These are phyloP conservation scores for Drosophila jambulina DNA, from an alignment of 1,140 invertebrate species.

Conservation along the genomic window DNA sequence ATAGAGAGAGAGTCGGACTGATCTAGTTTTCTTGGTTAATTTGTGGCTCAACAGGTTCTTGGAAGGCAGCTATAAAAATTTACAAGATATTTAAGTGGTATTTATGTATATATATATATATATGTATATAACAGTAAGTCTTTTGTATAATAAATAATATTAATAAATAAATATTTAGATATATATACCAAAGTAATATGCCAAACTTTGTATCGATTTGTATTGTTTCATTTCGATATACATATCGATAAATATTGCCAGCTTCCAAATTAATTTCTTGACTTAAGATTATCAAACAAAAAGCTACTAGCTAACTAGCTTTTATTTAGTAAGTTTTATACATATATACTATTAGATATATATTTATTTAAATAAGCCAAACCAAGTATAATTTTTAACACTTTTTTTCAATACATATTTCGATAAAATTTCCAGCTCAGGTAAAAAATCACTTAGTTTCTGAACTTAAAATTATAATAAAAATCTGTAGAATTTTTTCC, in stretches of 20 bases:
- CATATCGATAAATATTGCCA: too few relatives aligned
- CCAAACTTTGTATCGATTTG: not conserved
- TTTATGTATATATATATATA: not conserved
- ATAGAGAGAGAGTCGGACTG: slow-evolving; percentile 8
- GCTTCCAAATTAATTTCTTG: too few relatives aligned
- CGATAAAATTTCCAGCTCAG: not conserved
- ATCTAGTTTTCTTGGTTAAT: slow-evolving; percentile 36
- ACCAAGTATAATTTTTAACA: too few relatives aligned
- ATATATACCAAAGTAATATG: not conserved
- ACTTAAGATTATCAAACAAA: too few relatives aligned
- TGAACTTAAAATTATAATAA: not conserved
- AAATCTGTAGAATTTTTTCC: not conserved
- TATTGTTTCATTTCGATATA: too few relatives aligned
- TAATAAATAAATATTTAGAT: too few relatives aligned
- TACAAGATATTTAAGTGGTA: not conserved
- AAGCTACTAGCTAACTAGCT: too few relatives aligned
- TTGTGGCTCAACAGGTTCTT: slow-evolving; percentile 18
- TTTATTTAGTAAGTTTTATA: not conserved
- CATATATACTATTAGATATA: too few relatives aligned
- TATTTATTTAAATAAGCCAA: too few relatives aligned
- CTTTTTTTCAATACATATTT: not conserved
- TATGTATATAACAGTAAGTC: not conserved
- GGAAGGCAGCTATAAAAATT: slow-evolving; percentile 1
- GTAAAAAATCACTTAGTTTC: not conserved
- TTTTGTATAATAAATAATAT: not conserved